Conservation (phyloP, 2,888 invertebrate species). For the Colletes collaris region DNA sequence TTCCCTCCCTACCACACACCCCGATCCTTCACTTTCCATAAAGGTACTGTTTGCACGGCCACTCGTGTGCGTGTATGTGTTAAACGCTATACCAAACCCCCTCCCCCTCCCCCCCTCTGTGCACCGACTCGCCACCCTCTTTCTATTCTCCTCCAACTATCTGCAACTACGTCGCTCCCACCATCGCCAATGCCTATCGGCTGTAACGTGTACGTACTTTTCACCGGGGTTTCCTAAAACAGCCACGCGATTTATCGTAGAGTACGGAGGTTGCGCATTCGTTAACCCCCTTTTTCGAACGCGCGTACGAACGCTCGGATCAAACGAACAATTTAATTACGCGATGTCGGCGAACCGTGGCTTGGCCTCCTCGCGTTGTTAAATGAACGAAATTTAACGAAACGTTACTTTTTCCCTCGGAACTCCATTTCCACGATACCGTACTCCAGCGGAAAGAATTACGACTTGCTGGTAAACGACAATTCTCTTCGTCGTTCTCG, state of each 20-base stretch:
- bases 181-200: constrained; percentile 59
- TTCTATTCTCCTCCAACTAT: constrained; percentile 66
- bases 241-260: constrained; percentile 63
- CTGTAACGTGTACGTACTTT: constrained; percentile 57
- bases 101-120: constrained; percentile 38
- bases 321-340: constrained; percentile 45
- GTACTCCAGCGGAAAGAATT: too few species aligned
- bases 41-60: constrained; percentile 65
- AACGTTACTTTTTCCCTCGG: not conserved
- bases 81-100: constrained; percentile 70
- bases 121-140: constrained; percentile 60
- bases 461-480: too few species aligned
- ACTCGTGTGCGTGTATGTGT: constrained; percentile 52
- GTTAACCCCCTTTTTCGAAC: constrained; percentile 46
- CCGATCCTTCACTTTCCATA: constrained; percentile 71
- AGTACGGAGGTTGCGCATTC: constrained; percentile 49
- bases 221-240: constrained; percentile 61
- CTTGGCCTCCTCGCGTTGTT: not conserved
- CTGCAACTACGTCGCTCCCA: constrained; percentile 60
- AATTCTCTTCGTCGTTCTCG: too few species aligned
- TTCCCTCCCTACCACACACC: constrained; percentile 34
- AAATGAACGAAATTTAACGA: not conserved
- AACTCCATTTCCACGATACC: not conserved
- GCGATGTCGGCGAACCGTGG: constrained; percentile 4
- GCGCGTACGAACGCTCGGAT: constrained; percentile 9